phyloP scores from a whole-genome alignment of 2,797 vertebrate species.

The Sylvia borin region DNA sequence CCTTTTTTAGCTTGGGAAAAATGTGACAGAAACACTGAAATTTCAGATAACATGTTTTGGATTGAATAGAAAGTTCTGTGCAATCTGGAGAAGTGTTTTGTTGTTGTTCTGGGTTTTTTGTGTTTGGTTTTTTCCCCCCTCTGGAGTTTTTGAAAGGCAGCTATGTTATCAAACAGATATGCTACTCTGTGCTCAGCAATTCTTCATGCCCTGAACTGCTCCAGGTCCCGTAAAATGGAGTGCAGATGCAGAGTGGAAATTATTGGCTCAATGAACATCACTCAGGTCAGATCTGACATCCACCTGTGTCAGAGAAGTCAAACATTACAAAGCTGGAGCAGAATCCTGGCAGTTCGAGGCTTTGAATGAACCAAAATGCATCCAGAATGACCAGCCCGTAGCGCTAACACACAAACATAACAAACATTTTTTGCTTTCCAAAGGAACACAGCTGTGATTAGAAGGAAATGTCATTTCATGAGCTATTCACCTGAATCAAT shows the following conservation, averaged over 20 bases:
- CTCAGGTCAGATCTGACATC: slow-evolving; percentile 30
- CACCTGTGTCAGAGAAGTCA: neutral
- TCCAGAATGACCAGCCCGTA: neutral
- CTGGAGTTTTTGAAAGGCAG: neutral
- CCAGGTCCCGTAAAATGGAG: neutral
- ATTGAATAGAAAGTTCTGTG: neutral
- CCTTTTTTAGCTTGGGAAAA: neutral
- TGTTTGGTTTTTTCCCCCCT: neutral
- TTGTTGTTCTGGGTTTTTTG: no score
- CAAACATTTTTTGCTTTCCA: neutral
- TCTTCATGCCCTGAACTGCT: slow-evolving; percentile 16
- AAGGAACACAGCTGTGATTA: neutral
- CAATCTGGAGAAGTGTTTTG: neutral
- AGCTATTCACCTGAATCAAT: neutral
- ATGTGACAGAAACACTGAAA: neutral
- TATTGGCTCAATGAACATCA: slow-evolving; percentile 34
- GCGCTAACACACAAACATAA: neutral
- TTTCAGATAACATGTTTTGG: neutral
- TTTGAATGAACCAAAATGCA: slow-evolving; percentile 37
- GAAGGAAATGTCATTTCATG: neutral
- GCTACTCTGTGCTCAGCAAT: neutral
- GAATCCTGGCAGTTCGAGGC: neutral
- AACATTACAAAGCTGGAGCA: neutral
- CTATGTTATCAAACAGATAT: slow-evolving; percentile 29
- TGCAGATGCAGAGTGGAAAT: slow-evolving; percentile 7